A percentile compares a stretch with the other conserved stretches of the same genome.
phyloP scores from a whole-genome alignment of 2,113 vertebrate species.

The Hippocampus mohnikei region DNA sequence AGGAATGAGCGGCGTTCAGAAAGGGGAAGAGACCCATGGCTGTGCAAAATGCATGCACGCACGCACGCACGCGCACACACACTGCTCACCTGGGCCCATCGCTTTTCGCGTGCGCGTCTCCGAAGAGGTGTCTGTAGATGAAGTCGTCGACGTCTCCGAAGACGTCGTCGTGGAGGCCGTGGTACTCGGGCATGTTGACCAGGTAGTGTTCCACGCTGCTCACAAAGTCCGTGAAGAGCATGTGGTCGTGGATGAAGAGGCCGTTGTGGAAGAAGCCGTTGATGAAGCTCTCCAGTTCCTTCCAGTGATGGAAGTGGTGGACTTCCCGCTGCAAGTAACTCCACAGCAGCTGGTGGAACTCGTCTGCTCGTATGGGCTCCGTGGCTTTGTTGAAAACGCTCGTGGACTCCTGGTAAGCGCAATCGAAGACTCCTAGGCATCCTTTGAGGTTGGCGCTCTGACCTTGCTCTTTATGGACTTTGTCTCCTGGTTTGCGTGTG shows the following conservation, averaged over 20 bases:
- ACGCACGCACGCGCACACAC: too few species aligned
- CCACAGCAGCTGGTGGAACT: conserved; percentile 83
- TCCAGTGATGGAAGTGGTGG: conserved; percentile 87
- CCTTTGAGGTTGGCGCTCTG: conserved; percentile 64
- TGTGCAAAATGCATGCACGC: too few species aligned
- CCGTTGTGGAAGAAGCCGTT: conserved; percentile 86
- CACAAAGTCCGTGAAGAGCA: conserved; percentile 94
- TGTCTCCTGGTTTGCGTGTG: conserved; percentile 59
- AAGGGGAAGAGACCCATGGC: too few species aligned
- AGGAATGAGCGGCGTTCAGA: too few species aligned
- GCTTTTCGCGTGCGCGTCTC: conserved; percentile 72
- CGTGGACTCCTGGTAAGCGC: conserved; percentile 82
- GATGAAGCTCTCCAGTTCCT: conserved; percentile 86
- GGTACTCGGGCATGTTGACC: conserved; percentile 82
- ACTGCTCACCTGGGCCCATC: conserved; percentile 80
- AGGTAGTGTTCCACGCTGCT: conserved; percentile 87
- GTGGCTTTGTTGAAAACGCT: conserved; percentile 81
- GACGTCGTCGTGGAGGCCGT: conserved; percentile 65
- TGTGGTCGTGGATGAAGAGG: conserved; percentile 90
- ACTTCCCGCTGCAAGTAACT: conserved; percentile 87
- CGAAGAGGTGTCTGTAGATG: conserved; percentile 88
- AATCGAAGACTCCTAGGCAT: conserved; percentile 82
- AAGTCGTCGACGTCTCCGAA: conserved; percentile 88
- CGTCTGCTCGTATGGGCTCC: conserved; percentile 83
- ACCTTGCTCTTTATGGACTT: conserved; percentile 41